These are phyloP conservation scores for Notothenia coriiceps DNA, from an alignment of 2,113 vertebrate genomes.

Conservation along the genomic window DNA sequence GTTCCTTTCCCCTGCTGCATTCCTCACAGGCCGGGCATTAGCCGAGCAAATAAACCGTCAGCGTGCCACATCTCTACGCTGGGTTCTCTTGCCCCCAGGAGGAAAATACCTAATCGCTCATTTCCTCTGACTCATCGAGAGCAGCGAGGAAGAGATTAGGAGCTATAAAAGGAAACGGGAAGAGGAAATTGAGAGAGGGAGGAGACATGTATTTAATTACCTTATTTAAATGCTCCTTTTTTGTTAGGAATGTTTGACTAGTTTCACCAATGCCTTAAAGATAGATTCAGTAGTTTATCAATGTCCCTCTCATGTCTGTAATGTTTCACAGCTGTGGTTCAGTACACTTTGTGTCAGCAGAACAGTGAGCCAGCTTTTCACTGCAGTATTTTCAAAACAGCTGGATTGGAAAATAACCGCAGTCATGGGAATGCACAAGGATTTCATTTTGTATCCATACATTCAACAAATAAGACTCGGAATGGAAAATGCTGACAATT, in stretches of 20 bases:
- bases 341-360: neutral
- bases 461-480: neutral
- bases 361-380: neutral
- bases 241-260: neutral
- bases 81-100: slow-evolving; percentile 48
- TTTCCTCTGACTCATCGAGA: slow-evolving; percentile 68
- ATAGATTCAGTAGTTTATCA: neutral
- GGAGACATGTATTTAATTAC: slow-evolving; percentile 40
- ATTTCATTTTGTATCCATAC: neutral
- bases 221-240: slow-evolving; percentile 10
- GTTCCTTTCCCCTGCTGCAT: slow-evolving; percentile 20
- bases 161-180: slow-evolving; percentile 58
- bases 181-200: neutral
- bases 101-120: slow-evolving; percentile 70
- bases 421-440: neutral
- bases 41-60: slow-evolving; percentile 70
- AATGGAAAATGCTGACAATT: too few relatives aligned
- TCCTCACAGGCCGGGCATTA: slow-evolving; percentile 71
- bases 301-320: neutral
- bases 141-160: slow-evolving; percentile 55
- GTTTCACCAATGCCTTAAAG: neutral
- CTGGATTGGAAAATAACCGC: neutral
- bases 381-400: neutral
- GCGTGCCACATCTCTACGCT: slow-evolving; percentile 53
- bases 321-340: neutral